Evolutionary conservation across 2,113 vertebrate species (phyloP), one percentile per base, ranked within the genome.

Genomic region (Grammomys surdaster): DNA sequence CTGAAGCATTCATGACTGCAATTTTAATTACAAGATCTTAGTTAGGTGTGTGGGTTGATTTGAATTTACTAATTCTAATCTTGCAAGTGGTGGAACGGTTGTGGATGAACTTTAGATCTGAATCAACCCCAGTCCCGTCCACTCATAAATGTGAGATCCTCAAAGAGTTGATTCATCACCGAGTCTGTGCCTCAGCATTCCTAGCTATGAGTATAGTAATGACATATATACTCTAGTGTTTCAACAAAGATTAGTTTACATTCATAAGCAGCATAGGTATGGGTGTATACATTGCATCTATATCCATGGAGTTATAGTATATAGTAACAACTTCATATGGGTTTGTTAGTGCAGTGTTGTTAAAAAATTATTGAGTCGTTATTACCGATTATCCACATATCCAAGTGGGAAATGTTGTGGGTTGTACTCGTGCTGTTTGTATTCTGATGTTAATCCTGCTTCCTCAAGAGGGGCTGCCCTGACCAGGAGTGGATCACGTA

Each of bases 1-100:
- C 3, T n/a, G 17, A 96, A 81, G 43, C 94, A 70, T 67, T 69
- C 48, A 95, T 58, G 91, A 46, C 2, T 1, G 5, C 14, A 80
- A 89, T 95, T 93, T 96, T 93, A 95, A 84, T 93, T 80, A 95
- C 91, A 85, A 65, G 7, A 72, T 78, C 36, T 91, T 87, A 91
- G 56, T 81, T 95, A 69, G 0, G 1, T 36, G 2, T 67, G 17
- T 31, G 93, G 26, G 6, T 16, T 92, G 86, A 73, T 88, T 88
- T 82, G 0, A 0, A 82, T 91, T 87, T 75, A 75, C 8, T 84
- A 26, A 93, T 51, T 43, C 31, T 97, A 97, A 95, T 88, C 48
- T 96, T 73, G 28, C 56, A 69, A 94, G 70, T 20, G 72, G 6
- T 69, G 22, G 17, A 70, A 76, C 20, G 28, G 13, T 92, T 95